Base-by-base conservation (phyloP, 1,140 invertebrate genomes). In the Rhizoglyphus robini region DNA sequence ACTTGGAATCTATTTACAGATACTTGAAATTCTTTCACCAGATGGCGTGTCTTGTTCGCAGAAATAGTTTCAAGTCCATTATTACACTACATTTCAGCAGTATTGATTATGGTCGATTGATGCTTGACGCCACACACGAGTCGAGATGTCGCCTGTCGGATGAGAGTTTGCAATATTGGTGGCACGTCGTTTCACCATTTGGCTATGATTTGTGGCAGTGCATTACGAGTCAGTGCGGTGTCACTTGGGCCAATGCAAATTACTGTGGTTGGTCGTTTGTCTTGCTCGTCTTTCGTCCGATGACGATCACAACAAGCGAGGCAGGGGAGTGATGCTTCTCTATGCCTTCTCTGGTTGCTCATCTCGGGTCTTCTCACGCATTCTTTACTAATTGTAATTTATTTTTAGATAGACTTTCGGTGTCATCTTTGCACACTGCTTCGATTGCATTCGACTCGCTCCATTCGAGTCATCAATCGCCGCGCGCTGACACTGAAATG, bases 321-420 rank as follows among this genome's bases (percentile, higher is more conserved):
- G n/a, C n/a, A n/a, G n/a, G n/a, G n/a, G n/a, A n/a, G n/a, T n/a
- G n/a, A n/a, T n/a, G n/a, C n/a, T n/a, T n/a, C n/a, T n/a, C n/a
- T n/a, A n/a, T n/a, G n/a, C 51, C 23, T 54, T 5, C 8, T 8
- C 51, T 23, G 51, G 20, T 54, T 54, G 23, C 51, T 54, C 23
- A 11, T 54, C 15, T 54, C 15, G 8, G 31, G 51, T 54, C 23
- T 5, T 54, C 8, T 15, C 51, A 54, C 20, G 20, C 51, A 54
- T 54, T 54, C 51, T 54, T 54, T 5, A 32, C 51, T 54, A 54
- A 54, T 54, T 54, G 51, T 54, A 8, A 54, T 20, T 54, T 54
- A 54, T 54, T 54, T 54, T 54, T 54, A 54, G 51, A 54, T 54
- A 8, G 51, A 54, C 51, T 25, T 54, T 54, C 51, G 41, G 41